A percentile compares a stretch with the other conserved stretches of the same genome.
Conservation (phyloP, 2,113 vertebrate genomes). For the Sebastes fasciatus region DNA sequence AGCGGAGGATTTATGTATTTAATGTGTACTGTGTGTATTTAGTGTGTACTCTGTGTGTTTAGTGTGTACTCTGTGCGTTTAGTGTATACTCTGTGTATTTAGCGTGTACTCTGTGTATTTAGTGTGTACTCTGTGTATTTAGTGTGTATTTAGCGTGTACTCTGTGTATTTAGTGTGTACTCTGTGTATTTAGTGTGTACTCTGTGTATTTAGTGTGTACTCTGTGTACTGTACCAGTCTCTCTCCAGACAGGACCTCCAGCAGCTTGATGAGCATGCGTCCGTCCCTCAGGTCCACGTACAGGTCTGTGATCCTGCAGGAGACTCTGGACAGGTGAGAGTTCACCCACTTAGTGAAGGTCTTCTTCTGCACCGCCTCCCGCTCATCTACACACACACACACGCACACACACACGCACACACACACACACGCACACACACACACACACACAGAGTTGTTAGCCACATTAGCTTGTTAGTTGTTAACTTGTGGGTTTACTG, state of each 20-base stretch:
- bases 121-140: not conserved
- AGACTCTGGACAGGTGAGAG: constrained; percentile 94
- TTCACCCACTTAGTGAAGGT: constrained; percentile 99
- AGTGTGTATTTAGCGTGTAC: not conserved
- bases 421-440: not conserved
- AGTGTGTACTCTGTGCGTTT: too few relatives aligned
- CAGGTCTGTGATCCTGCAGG: constrained; percentile 94
- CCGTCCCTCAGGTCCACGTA: constrained; percentile 95
- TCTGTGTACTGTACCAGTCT: constrained; percentile 54
- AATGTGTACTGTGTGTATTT: too few relatives aligned
- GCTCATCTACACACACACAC: constrained; percentile 86
- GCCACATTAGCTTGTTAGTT: too few relatives aligned
- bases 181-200: not conserved
- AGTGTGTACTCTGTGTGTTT: too few relatives aligned
- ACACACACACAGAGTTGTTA: not conserved
- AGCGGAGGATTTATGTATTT: too few relatives aligned
- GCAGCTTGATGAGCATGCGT: constrained; percentile 94
- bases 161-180: not conserved
- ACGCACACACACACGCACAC: constrained; percentile 7
- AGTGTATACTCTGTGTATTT: too few relatives aligned
- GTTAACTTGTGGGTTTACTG: too few relatives aligned
- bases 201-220: not conserved
- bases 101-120: too few relatives aligned
- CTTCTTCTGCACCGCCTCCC: constrained; percentile 98
- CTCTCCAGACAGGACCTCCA: constrained; percentile 85